Conservation (phyloP, 2,888 invertebrate genomes). For the Clanis bilineata region DNA sequence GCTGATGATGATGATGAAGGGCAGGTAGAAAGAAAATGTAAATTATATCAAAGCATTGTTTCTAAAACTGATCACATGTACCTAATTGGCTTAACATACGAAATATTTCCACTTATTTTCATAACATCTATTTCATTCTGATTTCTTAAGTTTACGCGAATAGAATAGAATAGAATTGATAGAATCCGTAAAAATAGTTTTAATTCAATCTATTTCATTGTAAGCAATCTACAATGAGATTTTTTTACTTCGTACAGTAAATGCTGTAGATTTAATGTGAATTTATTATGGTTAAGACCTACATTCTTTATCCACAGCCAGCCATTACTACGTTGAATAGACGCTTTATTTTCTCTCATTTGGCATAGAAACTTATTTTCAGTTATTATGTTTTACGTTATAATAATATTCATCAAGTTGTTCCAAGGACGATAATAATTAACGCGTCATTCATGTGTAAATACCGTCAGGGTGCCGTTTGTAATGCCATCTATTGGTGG, state of each 20-base stretch:
- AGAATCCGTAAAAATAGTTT: too few relatives aligned
- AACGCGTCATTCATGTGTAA: slow-evolving; percentile 60
- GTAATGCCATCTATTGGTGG: slow-evolving; percentile 34
- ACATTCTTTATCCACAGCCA: slow-evolving; percentile 53
- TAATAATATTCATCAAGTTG: slow-evolving; percentile 27
- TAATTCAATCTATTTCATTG: too few relatives aligned
- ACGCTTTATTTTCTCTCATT: slow-evolving; percentile 31
- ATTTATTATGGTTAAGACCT: slow-evolving; percentile 37
- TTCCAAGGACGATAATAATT: slow-evolving; percentile 46
- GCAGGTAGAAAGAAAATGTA: too few relatives aligned
- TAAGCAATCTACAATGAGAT: background rate
- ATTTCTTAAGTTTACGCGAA: too few relatives aligned
- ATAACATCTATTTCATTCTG: too few relatives aligned
- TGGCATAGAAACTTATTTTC: slow-evolving; percentile 1
- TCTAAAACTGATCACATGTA: too few relatives aligned
- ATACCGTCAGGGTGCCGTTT: slow-evolving; percentile 41
- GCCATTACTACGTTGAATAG: slow-evolving; percentile 59
- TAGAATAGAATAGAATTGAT: too few relatives aligned
- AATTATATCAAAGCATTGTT: too few relatives aligned
- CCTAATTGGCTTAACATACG: too few relatives aligned
- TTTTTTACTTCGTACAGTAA: background rate
- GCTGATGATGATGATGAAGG: too few relatives aligned
- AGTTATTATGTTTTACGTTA: slow-evolving; percentile 15
- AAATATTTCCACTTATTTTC: too few relatives aligned
- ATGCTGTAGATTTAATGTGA: background rate